A percentile compares a stretch with the other conserved stretches of the same genome.
Evolutionary conservation across 2,797 vertebrate genomes (phyloP).

Genomic region (Aselliscus stoliczkanus): DNA sequence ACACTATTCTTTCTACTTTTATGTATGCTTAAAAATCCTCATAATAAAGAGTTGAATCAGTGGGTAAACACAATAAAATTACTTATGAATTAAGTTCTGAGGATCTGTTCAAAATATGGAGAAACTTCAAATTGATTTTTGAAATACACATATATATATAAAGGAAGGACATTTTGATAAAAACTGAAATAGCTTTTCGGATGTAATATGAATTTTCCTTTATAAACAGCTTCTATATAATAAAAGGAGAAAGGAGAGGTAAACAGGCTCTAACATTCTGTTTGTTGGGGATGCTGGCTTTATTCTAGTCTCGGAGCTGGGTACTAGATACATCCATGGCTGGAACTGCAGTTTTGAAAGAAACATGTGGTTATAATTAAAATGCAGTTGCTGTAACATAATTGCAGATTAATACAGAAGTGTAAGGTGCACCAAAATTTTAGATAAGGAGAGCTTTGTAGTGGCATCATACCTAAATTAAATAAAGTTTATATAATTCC

Average conservation of each 20-base stretch:
- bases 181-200: conserved; percentile 23
- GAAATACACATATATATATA: neutral
- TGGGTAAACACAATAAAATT: neutral
- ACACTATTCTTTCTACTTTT: neutral
- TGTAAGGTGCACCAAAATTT: neutral
- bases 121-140: neutral
- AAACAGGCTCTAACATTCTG: neutral
- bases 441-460: neutral
- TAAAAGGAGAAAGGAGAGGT: neutral
- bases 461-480: neutral
- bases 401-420: neutral
- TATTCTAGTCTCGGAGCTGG: neutral
- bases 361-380: neutral
- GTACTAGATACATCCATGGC: neutral
- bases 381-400: neutral
- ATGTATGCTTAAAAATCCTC: neutral
- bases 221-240: neutral
- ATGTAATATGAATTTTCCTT: neutral
- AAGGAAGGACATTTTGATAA: conserved; percentile 20
- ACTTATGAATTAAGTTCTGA: neutral
- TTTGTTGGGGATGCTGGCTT: neutral
- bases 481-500: neutral
- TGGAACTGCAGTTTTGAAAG: neutral
- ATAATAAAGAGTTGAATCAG: neutral
- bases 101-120: neutral